These are phyloP conservation scores for Cryptomyrus ogoouensis DNA, from an alignment of 2,113 vertebrate species.

Conservation along the genomic window DNA sequence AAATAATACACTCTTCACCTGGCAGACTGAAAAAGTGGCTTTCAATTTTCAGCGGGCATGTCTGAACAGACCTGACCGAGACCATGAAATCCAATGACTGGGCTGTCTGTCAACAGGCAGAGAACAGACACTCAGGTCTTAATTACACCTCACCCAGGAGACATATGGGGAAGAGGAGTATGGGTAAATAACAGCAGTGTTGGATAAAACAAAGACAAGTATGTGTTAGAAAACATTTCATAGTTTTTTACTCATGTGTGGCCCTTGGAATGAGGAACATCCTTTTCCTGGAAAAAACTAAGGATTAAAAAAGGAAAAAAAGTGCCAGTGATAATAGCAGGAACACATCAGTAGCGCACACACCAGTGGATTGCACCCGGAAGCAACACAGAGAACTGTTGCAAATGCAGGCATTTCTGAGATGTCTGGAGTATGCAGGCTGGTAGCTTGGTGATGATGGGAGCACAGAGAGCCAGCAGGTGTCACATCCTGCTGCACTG, in stretches of 20 bases:
- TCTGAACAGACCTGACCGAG: conserved; percentile 8
- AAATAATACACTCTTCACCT: not conserved
- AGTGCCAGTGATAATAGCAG: not conserved
- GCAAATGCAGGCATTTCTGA: too few relatives aligned
- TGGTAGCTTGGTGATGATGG: too few relatives aligned
- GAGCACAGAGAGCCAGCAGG: not conserved
- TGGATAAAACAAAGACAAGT: not conserved
- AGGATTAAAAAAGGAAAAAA: not conserved
- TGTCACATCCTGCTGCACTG: not conserved
- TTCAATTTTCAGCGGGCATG: not conserved
- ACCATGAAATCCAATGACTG: not conserved
- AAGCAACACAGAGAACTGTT: not conserved
- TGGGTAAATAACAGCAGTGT: not conserved
- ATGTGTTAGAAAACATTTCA: not conserved
- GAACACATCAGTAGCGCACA: not conserved
- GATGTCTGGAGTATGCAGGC: too few relatives aligned
- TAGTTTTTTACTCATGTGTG: not conserved
- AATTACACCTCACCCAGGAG: not conserved
- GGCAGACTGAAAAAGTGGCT: not conserved
- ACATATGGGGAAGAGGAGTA: not conserved
- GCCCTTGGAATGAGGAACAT: not conserved
- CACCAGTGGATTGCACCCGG: not conserved
- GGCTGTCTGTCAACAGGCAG: conserved; percentile 9
- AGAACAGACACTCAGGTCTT: conserved; percentile 4
- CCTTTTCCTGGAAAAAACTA: not conserved